Percentiles rank a stretch among this genome's conserved stretches.
These are phyloP conservation scores for Amorpha juglandis DNA, from an alignment of 2,888 invertebrate species.

Conservation along the genomic window DNA sequence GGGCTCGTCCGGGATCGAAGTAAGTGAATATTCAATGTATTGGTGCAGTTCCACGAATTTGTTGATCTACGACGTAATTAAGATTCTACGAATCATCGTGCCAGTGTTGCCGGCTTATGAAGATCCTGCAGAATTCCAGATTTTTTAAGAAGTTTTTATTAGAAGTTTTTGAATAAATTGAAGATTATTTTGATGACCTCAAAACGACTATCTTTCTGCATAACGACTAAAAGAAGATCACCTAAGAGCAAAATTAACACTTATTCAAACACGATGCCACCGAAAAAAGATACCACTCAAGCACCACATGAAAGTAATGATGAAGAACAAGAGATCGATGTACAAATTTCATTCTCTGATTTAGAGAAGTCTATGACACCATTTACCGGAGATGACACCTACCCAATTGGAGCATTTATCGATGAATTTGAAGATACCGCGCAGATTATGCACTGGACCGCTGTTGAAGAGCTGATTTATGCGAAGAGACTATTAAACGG, in stretches of 20 bases:
- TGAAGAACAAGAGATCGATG: neutral
- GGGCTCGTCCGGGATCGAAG: neutral
- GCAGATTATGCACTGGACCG: slow-evolving; percentile 21
- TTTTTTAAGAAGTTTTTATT: too few relatives aligned
- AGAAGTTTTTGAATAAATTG: too few relatives aligned
- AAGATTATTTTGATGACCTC: too few relatives aligned
- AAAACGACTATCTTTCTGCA: too few relatives aligned
- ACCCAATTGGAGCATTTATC: neutral
- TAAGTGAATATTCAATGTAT: neutral
- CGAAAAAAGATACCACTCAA: too few relatives aligned
- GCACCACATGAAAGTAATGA: too few relatives aligned
- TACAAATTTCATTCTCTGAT: neutral
- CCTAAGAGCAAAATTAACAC: too few relatives aligned
- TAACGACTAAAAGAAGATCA: too few relatives aligned
- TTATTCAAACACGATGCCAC: neutral
- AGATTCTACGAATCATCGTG: neutral
- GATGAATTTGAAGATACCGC: slow-evolving; percentile 27
- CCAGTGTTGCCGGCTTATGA: too few relatives aligned
- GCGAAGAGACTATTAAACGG: slow-evolving; percentile 26
- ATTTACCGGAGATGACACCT: neutral
- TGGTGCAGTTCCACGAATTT: neutral
- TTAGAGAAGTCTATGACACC: neutral
- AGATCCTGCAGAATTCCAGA: too few relatives aligned
- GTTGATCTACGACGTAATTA: neutral
- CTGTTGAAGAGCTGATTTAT: slow-evolving; percentile 24